Evolutionary conservation across 1,140 invertebrate species (phyloP).

Genomic region (Matsumurasca onukii): DNA sequence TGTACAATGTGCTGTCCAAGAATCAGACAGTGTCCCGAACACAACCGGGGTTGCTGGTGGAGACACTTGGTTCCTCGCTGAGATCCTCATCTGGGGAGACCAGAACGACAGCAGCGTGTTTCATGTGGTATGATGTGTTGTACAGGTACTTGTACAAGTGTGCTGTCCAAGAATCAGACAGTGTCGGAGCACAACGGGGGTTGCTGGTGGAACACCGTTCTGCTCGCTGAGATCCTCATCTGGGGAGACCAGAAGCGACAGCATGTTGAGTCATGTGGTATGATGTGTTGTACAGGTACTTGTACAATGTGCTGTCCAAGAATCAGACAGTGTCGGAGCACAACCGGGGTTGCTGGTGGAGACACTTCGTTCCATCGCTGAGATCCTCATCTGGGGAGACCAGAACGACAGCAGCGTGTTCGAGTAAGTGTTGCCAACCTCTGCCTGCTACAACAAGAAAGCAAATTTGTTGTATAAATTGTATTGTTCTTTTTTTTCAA

Average conservation of each 20-base stretch:
- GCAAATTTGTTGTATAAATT: too few relatives aligned
- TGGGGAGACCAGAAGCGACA: slow-evolving; percentile 99
- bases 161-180: slow-evolving; percentile 94
- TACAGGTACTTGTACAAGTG: slow-evolving; percentile 87
- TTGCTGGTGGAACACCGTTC: slow-evolving; percentile 96
- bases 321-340: slow-evolving; percentile 96
- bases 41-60: slow-evolving; percentile 93
- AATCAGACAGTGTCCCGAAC: slow-evolving; percentile 96
- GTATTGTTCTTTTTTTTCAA: too few relatives aligned
- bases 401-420: slow-evolving; percentile 99
- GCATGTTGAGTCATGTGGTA: too few relatives aligned
- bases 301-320: slow-evolving; percentile 93
- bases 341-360: slow-evolving; percentile 94
- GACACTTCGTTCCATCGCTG: slow-evolving; percentile 96
- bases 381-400: slow-evolving; percentile 99
- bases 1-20: slow-evolving; percentile 93
- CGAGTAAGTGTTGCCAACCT: too few relatives aligned
- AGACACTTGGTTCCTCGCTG: slow-evolving; percentile 97
- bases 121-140: too few relatives aligned
- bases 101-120: slow-evolving; percentile 99
- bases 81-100: slow-evolving; percentile 99
- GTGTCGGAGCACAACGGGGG: slow-evolving; percentile 94
- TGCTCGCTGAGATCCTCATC: slow-evolving; percentile 98
- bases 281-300: slow-evolving; percentile 77
- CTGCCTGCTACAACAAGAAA: too few relatives aligned